Evolutionary conservation across 2,888 invertebrate species (phyloP).

Genomic region (Hipparchia semele): DNA sequence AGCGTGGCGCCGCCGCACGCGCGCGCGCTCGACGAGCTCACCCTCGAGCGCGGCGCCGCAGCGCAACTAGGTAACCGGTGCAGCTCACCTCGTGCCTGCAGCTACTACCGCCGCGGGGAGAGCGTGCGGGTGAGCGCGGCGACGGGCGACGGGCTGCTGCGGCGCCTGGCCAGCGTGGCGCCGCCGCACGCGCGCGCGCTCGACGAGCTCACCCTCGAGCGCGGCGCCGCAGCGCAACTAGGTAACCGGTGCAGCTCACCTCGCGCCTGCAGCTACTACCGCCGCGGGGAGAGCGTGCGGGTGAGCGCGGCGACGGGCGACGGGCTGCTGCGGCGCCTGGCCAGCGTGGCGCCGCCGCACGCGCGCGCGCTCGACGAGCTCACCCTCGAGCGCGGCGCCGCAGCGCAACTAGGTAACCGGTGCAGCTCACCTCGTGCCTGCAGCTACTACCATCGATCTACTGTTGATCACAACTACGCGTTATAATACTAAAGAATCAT

Average conservation of each 20-base stretch:
- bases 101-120: constrained; percentile 97
- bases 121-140: constrained; percentile 92
- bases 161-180: constrained; percentile 92
- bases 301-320: constrained; percentile 87
- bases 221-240: constrained; percentile 92
- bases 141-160: constrained; percentile 87
- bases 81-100: constrained; percentile 52
- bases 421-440: too few relatives aligned
- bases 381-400: constrained; percentile 89
- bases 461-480: too few relatives aligned
- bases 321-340: constrained; percentile 91
- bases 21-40: constrained; percentile 88
- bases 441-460: too few relatives aligned
- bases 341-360: constrained; percentile 88
- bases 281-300: constrained; percentile 96
- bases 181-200: constrained; percentile 87
- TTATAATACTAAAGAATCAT: too few relatives aligned
- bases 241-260: constrained; percentile 36
- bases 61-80: constrained; percentile 85
- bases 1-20: constrained; percentile 89
- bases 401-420: constrained; percentile 86
- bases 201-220: constrained; percentile 88
- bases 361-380: constrained; percentile 89
- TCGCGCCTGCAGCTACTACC: constrained; percentile 88
- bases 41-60: constrained; percentile 90